Conservation (phyloP, 2,113 vertebrate genomes). For the Cyphomyrus discorhynchus region DNA sequence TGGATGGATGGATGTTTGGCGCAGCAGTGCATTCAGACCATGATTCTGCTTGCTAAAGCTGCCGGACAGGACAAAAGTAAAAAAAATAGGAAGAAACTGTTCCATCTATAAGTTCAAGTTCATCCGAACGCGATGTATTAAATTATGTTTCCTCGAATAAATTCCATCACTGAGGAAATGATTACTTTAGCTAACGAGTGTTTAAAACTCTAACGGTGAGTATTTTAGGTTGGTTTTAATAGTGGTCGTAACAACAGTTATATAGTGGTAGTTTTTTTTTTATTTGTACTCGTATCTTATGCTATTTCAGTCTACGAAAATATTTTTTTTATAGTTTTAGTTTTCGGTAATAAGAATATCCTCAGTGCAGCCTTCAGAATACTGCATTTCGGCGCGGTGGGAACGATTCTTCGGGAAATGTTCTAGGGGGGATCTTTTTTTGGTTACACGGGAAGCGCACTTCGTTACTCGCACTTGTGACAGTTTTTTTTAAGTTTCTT, state of each 20-base stretch:
- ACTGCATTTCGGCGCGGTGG: not conserved
- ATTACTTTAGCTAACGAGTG: not conserved
- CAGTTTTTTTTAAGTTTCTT: not conserved
- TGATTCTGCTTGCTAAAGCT: too few species aligned
- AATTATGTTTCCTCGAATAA: not conserved
- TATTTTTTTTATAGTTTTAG: not conserved
- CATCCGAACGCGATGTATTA: too few species aligned
- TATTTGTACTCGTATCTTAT: not conserved
- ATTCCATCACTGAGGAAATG: not conserved
- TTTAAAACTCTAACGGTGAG: not conserved
- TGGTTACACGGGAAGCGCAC: conserved; percentile 24
- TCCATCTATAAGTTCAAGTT: too few species aligned
- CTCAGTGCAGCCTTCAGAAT: not conserved
- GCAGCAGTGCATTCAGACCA: too few species aligned
- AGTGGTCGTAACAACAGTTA: too few species aligned
- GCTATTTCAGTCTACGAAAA: not conserved
- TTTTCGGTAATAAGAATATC: not conserved
- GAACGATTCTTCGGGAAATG: not conserved
- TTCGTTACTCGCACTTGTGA: not conserved
- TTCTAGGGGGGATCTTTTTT: conserved; percentile 13
- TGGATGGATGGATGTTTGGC: too few species aligned
- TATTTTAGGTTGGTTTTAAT: not conserved
- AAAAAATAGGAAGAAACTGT: too few species aligned
- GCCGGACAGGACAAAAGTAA: too few species aligned
- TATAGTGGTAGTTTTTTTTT: not conserved